Evolutionary conservation across 2,888 invertebrate species (phyloP).

Genomic region (Leptopilina myrica): DNA sequence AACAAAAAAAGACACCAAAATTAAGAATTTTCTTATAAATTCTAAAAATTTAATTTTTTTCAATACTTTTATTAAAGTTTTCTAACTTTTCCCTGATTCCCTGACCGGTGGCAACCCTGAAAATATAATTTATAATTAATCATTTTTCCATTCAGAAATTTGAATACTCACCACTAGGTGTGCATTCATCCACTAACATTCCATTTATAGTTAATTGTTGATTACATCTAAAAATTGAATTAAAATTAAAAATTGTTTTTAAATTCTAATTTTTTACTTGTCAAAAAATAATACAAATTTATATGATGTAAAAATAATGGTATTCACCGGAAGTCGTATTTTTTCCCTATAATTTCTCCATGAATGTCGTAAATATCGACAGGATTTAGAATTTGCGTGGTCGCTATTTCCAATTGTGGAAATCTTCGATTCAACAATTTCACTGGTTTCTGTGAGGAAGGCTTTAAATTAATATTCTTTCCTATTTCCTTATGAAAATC

Average conservation of each 20-base stretch:
- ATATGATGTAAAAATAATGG: neutral
- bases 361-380: conserved; percentile 64
- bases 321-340: conserved; percentile 70
- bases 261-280: neutral
- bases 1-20: no score
- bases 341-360: conserved; percentile 70
- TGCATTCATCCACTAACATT: conserved; percentile 68
- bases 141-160: no score
- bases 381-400: conserved; percentile 49
- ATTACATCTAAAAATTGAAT: conserved; percentile 64
- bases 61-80: no score
- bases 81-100: no score
- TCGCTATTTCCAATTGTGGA: conserved; percentile 65
- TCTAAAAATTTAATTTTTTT: no score
- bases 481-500: conserved; percentile 61
- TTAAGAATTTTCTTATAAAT: no score
- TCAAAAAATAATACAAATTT: neutral
- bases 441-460: conserved; percentile 56
- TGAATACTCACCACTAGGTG: conserved; percentile 56
- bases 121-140: no score
- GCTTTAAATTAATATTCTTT: conserved; percentile 66
- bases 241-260: neutral
- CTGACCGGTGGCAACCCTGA: no score
- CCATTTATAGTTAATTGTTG: conserved; percentile 64
- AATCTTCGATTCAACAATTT: conserved; percentile 69